phyloP scores from a whole-genome alignment of 1,140 invertebrate species.

The Cotesia typhae region DNA sequence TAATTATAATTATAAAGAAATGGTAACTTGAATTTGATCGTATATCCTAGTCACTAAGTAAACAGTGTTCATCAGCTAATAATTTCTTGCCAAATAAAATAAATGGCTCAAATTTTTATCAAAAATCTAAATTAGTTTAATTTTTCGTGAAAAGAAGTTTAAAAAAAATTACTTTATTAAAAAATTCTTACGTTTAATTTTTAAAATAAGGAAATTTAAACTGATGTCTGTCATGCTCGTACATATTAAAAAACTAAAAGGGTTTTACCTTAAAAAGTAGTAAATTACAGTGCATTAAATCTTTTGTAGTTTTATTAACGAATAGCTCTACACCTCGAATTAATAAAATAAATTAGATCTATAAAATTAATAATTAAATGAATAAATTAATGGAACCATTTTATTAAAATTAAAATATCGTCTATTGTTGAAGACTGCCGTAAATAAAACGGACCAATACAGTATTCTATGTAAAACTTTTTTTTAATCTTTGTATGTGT shows the following conservation, averaged over 20 bases:
- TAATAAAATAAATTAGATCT: not conserved
- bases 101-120: slow-evolving; percentile 50
- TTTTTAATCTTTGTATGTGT: not conserved
- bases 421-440: slow-evolving; percentile 39
- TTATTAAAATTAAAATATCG: slow-evolving; percentile 8
- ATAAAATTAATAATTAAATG: not conserved
- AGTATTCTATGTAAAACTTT: slow-evolving; percentile 29
- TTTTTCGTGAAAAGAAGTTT: too few relatives aligned
- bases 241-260: not conserved
- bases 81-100: slow-evolving; percentile 60
- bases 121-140: slow-evolving; percentile 25
- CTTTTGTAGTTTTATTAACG: slow-evolving; percentile 1
- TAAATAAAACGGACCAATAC: slow-evolving; percentile 51
- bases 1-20: not conserved
- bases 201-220: not conserved
- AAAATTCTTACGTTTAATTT: not conserved
- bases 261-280: not conserved
- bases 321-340: not conserved
- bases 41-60: slow-evolving; percentile 61
- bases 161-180: slow-evolving; percentile 4
- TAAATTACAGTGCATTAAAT: slow-evolving; percentile 8
- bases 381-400: slow-evolving; percentile 10
- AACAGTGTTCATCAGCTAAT: slow-evolving; percentile 43
- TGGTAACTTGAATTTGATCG: slow-evolving; percentile 35
- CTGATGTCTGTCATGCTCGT: not conserved